Evolutionary conservation across 1,140 invertebrate genomes (phyloP), one percentile per base, ranked within the genome.

Genomic region (Trichoplusia ni): DNA sequence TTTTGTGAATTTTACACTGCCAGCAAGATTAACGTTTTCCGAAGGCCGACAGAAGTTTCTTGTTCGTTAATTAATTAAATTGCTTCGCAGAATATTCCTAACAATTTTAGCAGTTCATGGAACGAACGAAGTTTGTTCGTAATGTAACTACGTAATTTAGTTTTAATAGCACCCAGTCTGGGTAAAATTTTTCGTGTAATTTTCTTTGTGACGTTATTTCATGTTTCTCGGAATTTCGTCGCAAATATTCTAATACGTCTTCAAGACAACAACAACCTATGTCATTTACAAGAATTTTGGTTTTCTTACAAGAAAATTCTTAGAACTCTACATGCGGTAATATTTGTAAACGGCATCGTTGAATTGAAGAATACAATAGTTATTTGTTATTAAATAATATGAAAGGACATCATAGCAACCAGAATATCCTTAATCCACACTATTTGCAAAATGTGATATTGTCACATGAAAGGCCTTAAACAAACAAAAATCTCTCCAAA

Each of bases 1-100:
- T 82, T 80, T 81, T 77, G 72, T 75, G 69, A 82, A 76, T 79
- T 79, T 81, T 73, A 62, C 69, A 71, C 47, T 13, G 37, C 64
- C 70, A 79, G 71, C 64, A 59, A 75, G 69, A 77, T 81, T 78
- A 79, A 75, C 65, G 61, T 66, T 53, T 38, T 61, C 47, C 64
- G 47, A 42, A 53, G 54, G 56, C 62, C 64, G 51, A 46, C 23
- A 56, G 18, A 74, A 76, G 56, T 73, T 76, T 64, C 58, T 42
- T 46, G 53, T 73, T 71, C 42, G 65, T 67, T 75, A 72, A 75
- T 77, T 80, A 79, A 82, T 78, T 75, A 73, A 79, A 82, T 66
- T 44, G 38, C 54, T 58, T 58, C 54, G n/a, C 23, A 42, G 54
- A 58, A 58, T 58, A 58, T 58, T 42, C 11, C 23, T 9, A 13